Base-by-base conservation (phyloP, 2,888 invertebrate genomes). In the Agrotis puta region DNA sequence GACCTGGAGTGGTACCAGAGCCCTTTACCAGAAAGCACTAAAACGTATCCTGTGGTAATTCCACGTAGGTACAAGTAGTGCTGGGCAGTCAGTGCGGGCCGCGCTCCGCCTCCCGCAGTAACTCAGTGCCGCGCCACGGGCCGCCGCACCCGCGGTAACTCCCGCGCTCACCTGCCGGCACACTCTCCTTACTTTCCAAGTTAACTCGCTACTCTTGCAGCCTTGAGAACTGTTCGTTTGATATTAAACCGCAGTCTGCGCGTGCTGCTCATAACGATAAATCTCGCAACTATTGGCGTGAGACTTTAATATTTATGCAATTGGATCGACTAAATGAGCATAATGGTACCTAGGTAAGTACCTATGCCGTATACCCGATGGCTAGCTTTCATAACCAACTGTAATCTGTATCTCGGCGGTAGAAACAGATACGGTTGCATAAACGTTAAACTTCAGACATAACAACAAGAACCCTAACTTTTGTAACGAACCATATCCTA, bases 101-200 rank as follows among this genome's bases (percentile, higher is more conserved):
- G 54, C 50, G 59, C 64, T 45, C 43, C 20, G 6, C 47, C 39
- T 6, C 56, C 20, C 27, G 54, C 69, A 53, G 50, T 75, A 70
- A 48, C 51, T 76, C 76, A 76, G 76, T 54, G 50, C 70, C 65
- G 76, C 77, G 77, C 81, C 77, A 20, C 81, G 59, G 43, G 77
- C 77, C 62, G 77, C 48, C 61, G 33, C 51, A 64, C 39, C 13
- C 16, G 59, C 54, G 13, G 79, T 62, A 79, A 72, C 74, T 64
- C 64, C 39, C 69, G 64, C 57, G 68, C 56, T 57, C 62, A 63
- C 81, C 70, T 63, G 54, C 50, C 62, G 69, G 53, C 20, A 75
- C 70, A 56, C 64, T 67, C 62, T 58, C 65, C 24, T 47, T 73
- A 58, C 79, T 70, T 64, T 79, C 53, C 74, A 58, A 66, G 63